These are phyloP conservation scores for Cyrtodaria siliqua DNA, from an alignment of 2,888 invertebrate genomes.

Conservation along the genomic window DNA sequence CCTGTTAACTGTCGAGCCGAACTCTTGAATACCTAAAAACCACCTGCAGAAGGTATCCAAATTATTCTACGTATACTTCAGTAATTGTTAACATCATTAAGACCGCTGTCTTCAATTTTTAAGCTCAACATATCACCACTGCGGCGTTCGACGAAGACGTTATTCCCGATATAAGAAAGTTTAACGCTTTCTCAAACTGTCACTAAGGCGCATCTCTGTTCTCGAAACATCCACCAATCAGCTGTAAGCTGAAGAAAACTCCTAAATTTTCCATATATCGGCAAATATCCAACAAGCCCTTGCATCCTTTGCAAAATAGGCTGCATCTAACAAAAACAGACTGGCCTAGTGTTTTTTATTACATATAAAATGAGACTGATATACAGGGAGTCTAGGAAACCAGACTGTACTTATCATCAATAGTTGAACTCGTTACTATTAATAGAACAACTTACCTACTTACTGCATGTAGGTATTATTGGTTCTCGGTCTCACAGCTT, in stretches of 20 bases:
- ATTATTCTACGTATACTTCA: too few relatives aligned
- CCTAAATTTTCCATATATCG: constrained; percentile 51
- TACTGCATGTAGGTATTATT: constrained; percentile 49
- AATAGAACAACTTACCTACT: constrained; percentile 43
- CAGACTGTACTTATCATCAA: constrained; percentile 54
- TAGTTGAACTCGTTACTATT: constrained; percentile 54
- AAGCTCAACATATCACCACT: too few relatives aligned
- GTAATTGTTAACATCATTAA: too few relatives aligned
- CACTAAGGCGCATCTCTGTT: constrained; percentile 27
- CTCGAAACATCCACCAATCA: constrained; percentile 54
- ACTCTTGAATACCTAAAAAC: too few relatives aligned
- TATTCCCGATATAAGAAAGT: constrained; percentile 17
- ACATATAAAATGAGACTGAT: constrained; percentile 9
- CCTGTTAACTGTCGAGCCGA: too few relatives aligned
- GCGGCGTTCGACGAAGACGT: too few relatives aligned
- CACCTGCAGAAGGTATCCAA: too few relatives aligned
- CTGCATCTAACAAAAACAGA: constrained; percentile 7
- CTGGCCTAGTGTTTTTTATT: background rate
- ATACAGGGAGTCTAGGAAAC: constrained; percentile 31
- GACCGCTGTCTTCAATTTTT: too few relatives aligned
- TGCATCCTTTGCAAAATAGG: constrained; percentile 44
- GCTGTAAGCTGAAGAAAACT: constrained; percentile 30
- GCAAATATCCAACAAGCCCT: constrained; percentile 37
- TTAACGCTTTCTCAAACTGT: constrained; percentile 7
- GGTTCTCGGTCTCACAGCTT: constrained; percentile 21